Evolutionary conservation across 2,797 vertebrate species (phyloP).

Genomic region (Hapalemur alaotrensis): DNA sequence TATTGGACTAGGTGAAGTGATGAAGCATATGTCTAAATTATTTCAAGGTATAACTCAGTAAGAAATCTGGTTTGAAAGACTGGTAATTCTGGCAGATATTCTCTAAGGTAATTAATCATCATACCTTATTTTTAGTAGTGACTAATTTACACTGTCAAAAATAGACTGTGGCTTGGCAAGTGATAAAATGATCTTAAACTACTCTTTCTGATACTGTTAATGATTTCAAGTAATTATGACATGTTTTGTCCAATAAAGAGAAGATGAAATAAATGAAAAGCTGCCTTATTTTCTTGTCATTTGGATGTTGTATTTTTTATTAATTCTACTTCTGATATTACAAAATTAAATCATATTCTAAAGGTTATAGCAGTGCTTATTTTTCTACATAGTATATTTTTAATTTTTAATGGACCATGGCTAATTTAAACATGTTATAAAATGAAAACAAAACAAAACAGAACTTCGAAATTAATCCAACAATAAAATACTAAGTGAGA

Average conservation of each 20-base stretch:
- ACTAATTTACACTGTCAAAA: slow-evolving; percentile 80
- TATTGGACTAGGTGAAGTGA: slow-evolving; percentile 36
- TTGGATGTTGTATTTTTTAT: background rate
- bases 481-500: background rate
- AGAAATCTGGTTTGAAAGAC: slow-evolving; percentile 53
- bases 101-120: slow-evolving; percentile 76
- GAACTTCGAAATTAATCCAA: background rate
- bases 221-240: slow-evolving; percentile 66
- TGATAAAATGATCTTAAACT: slow-evolving; percentile 79
- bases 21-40: slow-evolving; percentile 46
- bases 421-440: background rate
- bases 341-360: slow-evolving; percentile 33
- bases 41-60: slow-evolving; percentile 4
- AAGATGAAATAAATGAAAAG: background rate
- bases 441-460: background rate
- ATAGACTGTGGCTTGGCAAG: slow-evolving; percentile 71
- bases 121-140: slow-evolving; percentile 78
- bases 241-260: slow-evolving; percentile 51
- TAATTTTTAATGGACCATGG: slow-evolving; percentile 9
- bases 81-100: slow-evolving; percentile 69
- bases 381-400: background rate
- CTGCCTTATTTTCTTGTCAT: background rate
- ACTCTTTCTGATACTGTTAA: slow-evolving; percentile 27
- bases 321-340: background rate
- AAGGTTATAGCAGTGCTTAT: background rate